These are phyloP conservation scores for Danaus plexippus DNA, from an alignment of 1,140 invertebrate species.

Conservation along the genomic window DNA sequence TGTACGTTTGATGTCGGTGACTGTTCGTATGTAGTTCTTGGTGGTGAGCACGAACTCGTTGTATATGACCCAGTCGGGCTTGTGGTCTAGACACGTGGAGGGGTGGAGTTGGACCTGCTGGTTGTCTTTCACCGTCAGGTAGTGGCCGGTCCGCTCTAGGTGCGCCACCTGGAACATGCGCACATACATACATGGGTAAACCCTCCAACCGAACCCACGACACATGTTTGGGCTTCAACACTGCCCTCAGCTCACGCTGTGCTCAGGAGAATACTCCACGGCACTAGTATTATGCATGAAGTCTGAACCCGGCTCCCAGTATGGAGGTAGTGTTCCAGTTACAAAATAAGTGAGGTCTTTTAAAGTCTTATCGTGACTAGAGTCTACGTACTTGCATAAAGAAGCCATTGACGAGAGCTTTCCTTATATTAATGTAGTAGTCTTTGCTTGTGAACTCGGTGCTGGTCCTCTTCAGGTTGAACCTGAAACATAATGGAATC, in stretches of 20 bases:
- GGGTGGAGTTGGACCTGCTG: constrained; percentile 99
- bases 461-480: constrained; percentile 92
- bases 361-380: not conserved
- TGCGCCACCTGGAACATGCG: constrained; percentile 46
- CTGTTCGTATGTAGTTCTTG: constrained; percentile 99
- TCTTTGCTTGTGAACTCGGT: constrained; percentile 99
- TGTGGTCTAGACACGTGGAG: constrained; percentile 98
- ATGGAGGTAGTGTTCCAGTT: too few relatives aligned
- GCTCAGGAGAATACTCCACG: too few relatives aligned
- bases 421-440: constrained; percentile 99
- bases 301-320: too few relatives aligned
- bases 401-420: constrained; percentile 97
- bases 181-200: not conserved
- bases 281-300: too few relatives aligned
- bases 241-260: too few relatives aligned
- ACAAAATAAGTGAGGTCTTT: too few relatives aligned
- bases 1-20: constrained; percentile 97
- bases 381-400: constrained; percentile 94
- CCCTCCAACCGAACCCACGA: too few relatives aligned
- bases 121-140: constrained; percentile 99
- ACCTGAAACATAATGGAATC: constrained; percentile 71
- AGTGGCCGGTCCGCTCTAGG: constrained; percentile 76
- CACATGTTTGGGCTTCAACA: too few relatives aligned
- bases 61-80: constrained; percentile 99
- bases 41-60: constrained; percentile 99